phyloP scores from a whole-genome alignment of 2,113 vertebrate species.

The Nycticebus coucang region DNA sequence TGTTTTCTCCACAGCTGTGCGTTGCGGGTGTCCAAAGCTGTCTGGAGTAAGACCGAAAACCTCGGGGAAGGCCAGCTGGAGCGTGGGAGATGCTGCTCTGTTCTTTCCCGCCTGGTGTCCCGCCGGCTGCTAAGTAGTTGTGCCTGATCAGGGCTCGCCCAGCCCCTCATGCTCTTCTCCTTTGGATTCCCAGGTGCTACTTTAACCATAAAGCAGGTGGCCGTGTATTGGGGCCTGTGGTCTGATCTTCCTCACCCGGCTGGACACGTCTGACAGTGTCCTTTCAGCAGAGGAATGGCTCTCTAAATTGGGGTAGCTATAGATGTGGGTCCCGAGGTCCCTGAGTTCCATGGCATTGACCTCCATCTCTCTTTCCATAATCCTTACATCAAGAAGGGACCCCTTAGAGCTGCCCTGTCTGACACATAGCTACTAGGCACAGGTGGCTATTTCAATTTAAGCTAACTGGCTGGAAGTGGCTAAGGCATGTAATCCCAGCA shows the following conservation, averaged over 20 bases:
- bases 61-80: slow-evolving; percentile 60
- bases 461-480: neutral
- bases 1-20: slow-evolving; percentile 74
- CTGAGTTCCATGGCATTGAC: neutral
- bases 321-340: neutral
- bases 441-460: neutral
- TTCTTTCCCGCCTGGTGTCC: slow-evolving; percentile 31
- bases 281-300: neutral
- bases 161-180: slow-evolving; percentile 4
- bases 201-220: slow-evolving; percentile 51
- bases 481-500: too few species aligned
- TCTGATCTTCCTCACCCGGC: neutral
- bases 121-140: accelerated
- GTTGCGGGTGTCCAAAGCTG: slow-evolving; percentile 79
- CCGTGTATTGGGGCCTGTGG: neutral
- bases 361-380: neutral
- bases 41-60: slow-evolving; percentile 74
- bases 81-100: slow-evolving; percentile 58
- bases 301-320: neutral
- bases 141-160: neutral
- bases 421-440: neutral
- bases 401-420: too few species aligned
- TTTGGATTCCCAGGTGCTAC: slow-evolving; percentile 45
- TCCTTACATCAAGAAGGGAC: neutral
- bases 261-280: accelerated